Conservation (phyloP, 2,797 vertebrate species). For the Odontamblyopus lacepedii region DNA sequence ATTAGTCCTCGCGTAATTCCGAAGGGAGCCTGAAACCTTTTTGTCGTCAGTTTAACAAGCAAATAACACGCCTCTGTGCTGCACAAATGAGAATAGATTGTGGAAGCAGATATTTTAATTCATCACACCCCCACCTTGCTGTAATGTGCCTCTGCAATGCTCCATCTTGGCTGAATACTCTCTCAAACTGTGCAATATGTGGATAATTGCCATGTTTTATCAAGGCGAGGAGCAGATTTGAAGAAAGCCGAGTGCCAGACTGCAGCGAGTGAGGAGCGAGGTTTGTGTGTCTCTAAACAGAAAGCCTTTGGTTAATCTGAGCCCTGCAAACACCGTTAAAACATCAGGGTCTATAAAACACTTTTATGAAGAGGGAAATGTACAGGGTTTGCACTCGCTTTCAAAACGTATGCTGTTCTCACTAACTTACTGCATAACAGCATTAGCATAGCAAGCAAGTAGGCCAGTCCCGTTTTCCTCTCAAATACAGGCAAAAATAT, state of each 20-base stretch:
- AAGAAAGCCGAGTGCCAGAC: conserved; percentile 59
- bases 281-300: conserved; percentile 53
- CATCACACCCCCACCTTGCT: conserved; percentile 59
- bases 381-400: conserved; percentile 57
- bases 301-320: conserved; percentile 63
- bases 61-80: conserved; percentile 55
- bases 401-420: conserved; percentile 46
- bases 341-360: conserved; percentile 74
- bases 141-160: conserved; percentile 41
- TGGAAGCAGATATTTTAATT: conserved; percentile 49
- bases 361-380: conserved; percentile 80
- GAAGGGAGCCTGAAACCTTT: conserved; percentile 55
- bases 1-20: conserved; percentile 53
- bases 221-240: conserved; percentile 61
- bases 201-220: conserved; percentile 67
- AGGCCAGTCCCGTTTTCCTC: neutral
- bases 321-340: conserved; percentile 83
- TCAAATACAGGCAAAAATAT: neutral
- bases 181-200: conserved; percentile 69
- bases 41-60: conserved; percentile 60
- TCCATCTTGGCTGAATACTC: conserved; percentile 67
- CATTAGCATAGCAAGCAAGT: neutral
- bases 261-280: conserved; percentile 60
- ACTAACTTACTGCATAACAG: conserved; percentile 17
- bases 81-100: conserved; percentile 58